These are phyloP conservation scores for Manis pentadactyla DNA, from an alignment of 2,797 vertebrate genomes.

Conservation along the genomic window DNA sequence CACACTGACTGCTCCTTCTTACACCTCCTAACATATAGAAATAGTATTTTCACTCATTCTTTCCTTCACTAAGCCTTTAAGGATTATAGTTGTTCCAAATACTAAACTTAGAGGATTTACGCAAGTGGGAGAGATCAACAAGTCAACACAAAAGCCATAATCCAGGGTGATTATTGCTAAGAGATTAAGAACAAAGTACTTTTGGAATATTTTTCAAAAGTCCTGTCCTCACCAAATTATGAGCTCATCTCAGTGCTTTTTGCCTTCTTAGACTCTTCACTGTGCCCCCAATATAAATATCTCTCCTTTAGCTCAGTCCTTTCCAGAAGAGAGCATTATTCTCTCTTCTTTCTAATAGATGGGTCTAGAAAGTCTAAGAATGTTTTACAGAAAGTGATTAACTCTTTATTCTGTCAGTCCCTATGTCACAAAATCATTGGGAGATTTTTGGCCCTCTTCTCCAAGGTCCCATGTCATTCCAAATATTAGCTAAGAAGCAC, in stretches of 20 bases:
- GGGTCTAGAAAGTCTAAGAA: not conserved
- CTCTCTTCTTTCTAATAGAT: not conserved
- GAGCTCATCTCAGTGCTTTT: not conserved
- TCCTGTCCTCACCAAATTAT: constrained; percentile 54
- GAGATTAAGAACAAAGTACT: constrained; percentile 40
- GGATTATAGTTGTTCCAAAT: constrained; percentile 17
- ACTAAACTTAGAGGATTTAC: constrained; percentile 3
- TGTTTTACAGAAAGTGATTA: not conserved
- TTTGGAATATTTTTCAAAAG: constrained; percentile 41
- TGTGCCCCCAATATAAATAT: not conserved
- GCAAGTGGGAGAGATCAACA: constrained; percentile 43
- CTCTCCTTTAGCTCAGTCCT: not conserved
- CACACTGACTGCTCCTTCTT: not conserved
- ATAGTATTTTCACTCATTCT: not conserved
- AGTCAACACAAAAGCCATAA: constrained; percentile 62
- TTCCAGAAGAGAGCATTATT: constrained; percentile 28
- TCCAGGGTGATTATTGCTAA: constrained; percentile 46
- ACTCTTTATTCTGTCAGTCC: not conserved
- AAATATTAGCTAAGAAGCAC: not conserved
- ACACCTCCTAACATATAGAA: not conserved
- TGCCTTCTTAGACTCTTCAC: not conserved
- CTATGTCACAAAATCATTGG: not conserved
- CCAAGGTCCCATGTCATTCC: not conserved
- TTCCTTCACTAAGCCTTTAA: constrained; percentile 7
- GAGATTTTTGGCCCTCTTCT: not conserved